Conservation (phyloP, 2,113 vertebrate genomes). For the Chloroceryle aenea region DNA sequence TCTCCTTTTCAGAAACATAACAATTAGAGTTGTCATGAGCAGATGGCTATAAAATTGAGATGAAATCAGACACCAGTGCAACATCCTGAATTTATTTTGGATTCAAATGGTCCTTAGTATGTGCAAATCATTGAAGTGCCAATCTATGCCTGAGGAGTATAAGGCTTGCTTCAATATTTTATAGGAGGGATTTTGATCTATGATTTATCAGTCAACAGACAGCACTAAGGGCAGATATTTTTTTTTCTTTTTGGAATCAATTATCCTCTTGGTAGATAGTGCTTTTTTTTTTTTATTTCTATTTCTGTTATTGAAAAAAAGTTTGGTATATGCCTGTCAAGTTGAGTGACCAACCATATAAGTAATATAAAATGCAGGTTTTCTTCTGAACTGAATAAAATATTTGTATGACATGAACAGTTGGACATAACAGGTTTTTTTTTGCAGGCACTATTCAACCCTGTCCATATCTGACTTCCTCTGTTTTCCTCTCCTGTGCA, state of each 20-base stretch:
- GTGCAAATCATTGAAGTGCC: conserved; percentile 67
- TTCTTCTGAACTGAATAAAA: conserved; percentile 31
- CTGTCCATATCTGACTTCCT: neutral
- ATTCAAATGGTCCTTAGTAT: conserved; percentile 67
- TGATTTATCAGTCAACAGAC: conserved; percentile 77
- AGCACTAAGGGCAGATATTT: conserved; percentile 20
- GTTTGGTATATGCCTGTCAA: conserved; percentile 26
- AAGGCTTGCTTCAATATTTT: conserved; percentile 75
- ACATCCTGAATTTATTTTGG: conserved; percentile 61
- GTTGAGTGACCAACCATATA: conserved; percentile 43
- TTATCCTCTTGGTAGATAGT: conserved; percentile 43
- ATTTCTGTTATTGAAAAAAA: conserved; percentile 22
- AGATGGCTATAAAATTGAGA: conserved; percentile 36
- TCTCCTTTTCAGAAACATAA: neutral
- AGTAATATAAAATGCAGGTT: conserved; percentile 12
- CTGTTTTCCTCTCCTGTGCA: neutral
- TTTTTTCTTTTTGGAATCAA: conserved; percentile 65
- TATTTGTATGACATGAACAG: neutral
- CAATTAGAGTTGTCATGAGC: neutral
- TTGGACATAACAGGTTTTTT: neutral
- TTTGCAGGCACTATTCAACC: neutral
- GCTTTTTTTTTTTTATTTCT: neutral
- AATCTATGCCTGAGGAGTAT: conserved; percentile 34
- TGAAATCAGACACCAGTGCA: conserved; percentile 40
- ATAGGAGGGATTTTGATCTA: conserved; percentile 77